Evolutionary conservation across 2,113 vertebrate genomes (phyloP).

Genomic region (Nanorana parkeri): DNA sequence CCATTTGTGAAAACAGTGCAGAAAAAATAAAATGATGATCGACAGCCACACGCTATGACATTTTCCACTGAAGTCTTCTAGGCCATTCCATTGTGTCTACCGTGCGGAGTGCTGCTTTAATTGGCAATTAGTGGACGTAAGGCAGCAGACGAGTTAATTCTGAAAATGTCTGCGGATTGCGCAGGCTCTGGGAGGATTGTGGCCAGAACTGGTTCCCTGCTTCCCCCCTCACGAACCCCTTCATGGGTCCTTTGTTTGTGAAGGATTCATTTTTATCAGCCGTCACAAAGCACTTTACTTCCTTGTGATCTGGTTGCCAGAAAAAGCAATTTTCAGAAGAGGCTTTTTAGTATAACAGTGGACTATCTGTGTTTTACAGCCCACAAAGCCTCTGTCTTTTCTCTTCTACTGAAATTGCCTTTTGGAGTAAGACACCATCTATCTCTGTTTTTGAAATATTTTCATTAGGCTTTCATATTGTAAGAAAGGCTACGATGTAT

Average conservation of each 20-base stretch:
- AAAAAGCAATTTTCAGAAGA: conserved; percentile 50
- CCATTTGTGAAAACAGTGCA: neutral
- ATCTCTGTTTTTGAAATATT: conserved; percentile 11
- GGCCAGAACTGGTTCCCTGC: conserved; percentile 9
- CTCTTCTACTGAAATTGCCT: conserved; percentile 1
- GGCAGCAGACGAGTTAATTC: conserved; percentile 1
- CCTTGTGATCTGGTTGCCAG: conserved; percentile 44
- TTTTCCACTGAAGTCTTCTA: neutral
- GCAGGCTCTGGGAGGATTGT: neutral
- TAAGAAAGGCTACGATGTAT: neutral
- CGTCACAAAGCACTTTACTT: conserved; percentile 53
- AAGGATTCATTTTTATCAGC: conserved; percentile 45
- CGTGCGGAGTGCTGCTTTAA: neutral
- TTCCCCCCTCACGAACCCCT: conserved; percentile 23
- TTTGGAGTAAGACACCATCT: neutral
- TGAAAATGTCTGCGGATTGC: neutral
- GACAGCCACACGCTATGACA: neutral
- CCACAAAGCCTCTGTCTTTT: conserved; percentile 14
- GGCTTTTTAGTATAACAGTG: conserved; percentile 49
- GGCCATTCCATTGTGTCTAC: neutral
- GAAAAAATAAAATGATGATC: neutral
- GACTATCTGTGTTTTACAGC: conserved; percentile 42
- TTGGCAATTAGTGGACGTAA: conserved; percentile 19
- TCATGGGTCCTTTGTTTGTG: conserved; percentile 37
- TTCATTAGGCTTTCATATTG: conserved; percentile 2